Conservation (phyloP, 2,888 invertebrate genomes). For the Polymixis lichenea region DNA sequence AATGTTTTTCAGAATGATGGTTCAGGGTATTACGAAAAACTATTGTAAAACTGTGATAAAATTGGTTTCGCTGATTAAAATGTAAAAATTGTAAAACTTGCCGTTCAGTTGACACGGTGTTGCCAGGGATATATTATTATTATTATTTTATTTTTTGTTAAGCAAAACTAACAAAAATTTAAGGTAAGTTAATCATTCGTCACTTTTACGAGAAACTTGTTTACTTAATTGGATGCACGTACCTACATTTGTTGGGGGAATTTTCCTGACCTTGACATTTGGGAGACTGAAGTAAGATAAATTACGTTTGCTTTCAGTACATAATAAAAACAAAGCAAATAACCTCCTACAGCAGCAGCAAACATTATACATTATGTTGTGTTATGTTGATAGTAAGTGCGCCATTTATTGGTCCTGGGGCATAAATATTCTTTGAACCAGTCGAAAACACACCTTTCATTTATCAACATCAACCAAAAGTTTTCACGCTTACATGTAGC, state of each 20-base stretch:
- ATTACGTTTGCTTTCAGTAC: conserved; percentile 25
- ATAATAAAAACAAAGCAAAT: conserved; percentile 37
- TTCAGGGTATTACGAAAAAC: no score
- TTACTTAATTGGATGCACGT: conserved; percentile 18
- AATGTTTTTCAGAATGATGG: no score
- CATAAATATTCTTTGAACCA: neutral
- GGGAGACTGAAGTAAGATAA: conserved; percentile 23
- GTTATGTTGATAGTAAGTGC: neutral
- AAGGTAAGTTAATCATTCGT: conserved; percentile 11
- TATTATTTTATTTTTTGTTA: no score
- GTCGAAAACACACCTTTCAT: neutral
- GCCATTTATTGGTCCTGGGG: neutral
- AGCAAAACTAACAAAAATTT: conserved; percentile 15
- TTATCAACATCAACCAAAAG: conserved; percentile 2
- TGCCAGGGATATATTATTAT: no score
- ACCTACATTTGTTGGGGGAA: conserved; percentile 22
- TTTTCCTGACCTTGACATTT: conserved; percentile 35
- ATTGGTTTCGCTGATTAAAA: no score
- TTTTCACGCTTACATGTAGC: neutral
- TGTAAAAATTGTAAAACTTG: no score
- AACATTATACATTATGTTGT: conserved; percentile 26
- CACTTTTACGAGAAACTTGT: conserved; percentile 14
- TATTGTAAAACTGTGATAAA: no score
- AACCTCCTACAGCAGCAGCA: neutral
- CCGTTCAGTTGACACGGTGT: no score